Conservation (phyloP, 2,888 invertebrate species). For the Ctena decussata region DNA sequence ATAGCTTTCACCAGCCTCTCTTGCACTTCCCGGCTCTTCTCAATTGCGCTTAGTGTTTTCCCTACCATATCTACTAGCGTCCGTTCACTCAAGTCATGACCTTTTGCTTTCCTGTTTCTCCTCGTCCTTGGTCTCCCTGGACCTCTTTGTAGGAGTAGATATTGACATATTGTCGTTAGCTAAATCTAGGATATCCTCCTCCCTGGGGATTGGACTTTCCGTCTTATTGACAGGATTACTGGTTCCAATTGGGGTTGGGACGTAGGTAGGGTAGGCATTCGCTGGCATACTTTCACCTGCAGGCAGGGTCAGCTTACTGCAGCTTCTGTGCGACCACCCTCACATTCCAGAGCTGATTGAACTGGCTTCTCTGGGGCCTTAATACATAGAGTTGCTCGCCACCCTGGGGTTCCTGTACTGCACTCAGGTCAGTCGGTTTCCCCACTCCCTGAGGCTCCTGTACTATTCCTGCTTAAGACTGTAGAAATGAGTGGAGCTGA, state of each 20-base stretch:
- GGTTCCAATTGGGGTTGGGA: not conserved
- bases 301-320: not conserved
- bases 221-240: not conserved
- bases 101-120: not conserved
- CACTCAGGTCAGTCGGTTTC: not conserved
- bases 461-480: not conserved
- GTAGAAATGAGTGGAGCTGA: not conserved
- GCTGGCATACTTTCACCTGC: not conserved
- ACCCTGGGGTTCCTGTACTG: not conserved
- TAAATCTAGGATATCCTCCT: not conserved
- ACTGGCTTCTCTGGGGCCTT: not conserved
- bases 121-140: not conserved
- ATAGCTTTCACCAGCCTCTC: not conserved
- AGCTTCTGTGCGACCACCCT: not conserved
- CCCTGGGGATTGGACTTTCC: not conserved
- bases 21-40: not conserved
- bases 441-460: not conserved
- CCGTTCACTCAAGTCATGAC: not conserved
- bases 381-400: not conserved
- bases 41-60: not conserved
- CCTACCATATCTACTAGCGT: not conserved
- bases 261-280: not conserved
- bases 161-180: not conserved
- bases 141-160: not conserved
- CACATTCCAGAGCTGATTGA: not conserved